These are phyloP conservation scores for Pomacea canaliculata DNA, from an alignment of 2,888 invertebrate species.

Conservation along the genomic window DNA sequence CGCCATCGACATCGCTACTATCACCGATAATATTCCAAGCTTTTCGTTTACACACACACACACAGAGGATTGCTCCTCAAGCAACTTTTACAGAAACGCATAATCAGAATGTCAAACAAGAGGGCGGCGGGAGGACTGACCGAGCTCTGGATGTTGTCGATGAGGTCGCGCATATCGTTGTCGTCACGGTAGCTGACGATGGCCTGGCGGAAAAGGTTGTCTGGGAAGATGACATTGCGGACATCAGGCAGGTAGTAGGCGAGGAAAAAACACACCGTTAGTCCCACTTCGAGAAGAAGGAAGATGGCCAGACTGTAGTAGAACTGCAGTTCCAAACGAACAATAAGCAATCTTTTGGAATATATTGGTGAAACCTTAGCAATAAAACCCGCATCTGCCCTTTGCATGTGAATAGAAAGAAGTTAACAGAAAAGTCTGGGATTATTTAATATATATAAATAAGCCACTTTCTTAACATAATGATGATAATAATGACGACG, in stretches of 20 bases:
- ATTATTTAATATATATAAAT: too few relatives aligned
- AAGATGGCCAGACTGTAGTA: constrained; percentile 53
- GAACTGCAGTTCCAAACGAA: constrained; percentile 49
- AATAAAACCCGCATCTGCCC: neutral
- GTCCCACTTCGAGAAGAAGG: constrained; percentile 54
- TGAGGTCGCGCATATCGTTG: constrained; percentile 61
- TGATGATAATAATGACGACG: too few relatives aligned
- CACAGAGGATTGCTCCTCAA: neutral
- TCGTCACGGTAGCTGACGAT: constrained; percentile 63
- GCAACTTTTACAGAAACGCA: too few relatives aligned
- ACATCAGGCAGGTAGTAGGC: constrained; percentile 62
- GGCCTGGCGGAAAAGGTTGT: constrained; percentile 56
- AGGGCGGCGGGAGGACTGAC: constrained; percentile 38
- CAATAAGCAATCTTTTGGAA: neutral
- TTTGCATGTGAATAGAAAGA: neutral
- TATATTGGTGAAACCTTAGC: too few relatives aligned
- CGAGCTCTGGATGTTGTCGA: constrained; percentile 62
- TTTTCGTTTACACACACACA: neutral
- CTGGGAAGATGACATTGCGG: constrained; percentile 53
- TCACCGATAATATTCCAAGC: too few relatives aligned
- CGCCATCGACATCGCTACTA: neutral
- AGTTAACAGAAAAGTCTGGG: neutral
- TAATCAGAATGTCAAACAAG: too few relatives aligned
- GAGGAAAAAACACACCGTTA: constrained; percentile 58
- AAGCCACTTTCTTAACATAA: too few relatives aligned